Evolutionary conservation across 2,888 invertebrate species (phyloP).

Genomic region (Liopterus haemorrhoidalis): DNA sequence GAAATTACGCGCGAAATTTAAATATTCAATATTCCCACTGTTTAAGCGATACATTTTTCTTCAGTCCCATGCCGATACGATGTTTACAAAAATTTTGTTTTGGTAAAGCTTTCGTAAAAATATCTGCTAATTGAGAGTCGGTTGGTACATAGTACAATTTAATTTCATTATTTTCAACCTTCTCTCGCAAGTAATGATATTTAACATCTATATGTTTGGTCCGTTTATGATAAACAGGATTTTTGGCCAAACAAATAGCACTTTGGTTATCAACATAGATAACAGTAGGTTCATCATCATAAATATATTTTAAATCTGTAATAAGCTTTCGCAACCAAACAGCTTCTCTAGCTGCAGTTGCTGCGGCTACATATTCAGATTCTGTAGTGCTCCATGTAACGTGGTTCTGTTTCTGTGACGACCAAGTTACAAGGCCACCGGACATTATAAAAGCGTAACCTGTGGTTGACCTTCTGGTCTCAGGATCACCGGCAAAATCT

Average conservation of each 20-base stretch:
- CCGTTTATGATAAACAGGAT: slow-evolving; percentile 2
- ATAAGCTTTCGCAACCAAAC: slow-evolving; percentile 27
- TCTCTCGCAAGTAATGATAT: neutral
- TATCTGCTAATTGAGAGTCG: too few species aligned
- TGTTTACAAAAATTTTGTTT: too few species aligned
- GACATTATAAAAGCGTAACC: slow-evolving; percentile 32
- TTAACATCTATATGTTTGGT: slow-evolving; percentile 2
- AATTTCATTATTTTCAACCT: neutral
- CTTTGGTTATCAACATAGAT: slow-evolving; percentile 8
- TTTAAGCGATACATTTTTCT: too few species aligned
- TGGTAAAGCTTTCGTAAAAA: too few species aligned
- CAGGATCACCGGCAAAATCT: slow-evolving; percentile 31
- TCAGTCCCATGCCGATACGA: too few species aligned
- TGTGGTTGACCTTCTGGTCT: slow-evolving; percentile 32
- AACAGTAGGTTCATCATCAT: neutral
- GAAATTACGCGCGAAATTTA: too few species aligned
- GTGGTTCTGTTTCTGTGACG: slow-evolving; percentile 31
- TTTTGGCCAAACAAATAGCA: slow-evolving; percentile 3
- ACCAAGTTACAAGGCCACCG: slow-evolving; percentile 35
- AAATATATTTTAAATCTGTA: slow-evolving; percentile 1
- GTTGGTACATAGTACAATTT: too few species aligned
- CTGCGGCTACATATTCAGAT: slow-evolving; percentile 36
- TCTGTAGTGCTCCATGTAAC: slow-evolving; percentile 36
- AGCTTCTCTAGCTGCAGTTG: slow-evolving; percentile 32
- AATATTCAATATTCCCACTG: too few species aligned